Base-by-base conservation (phyloP, 2,888 invertebrate genomes). In the Gastracanthus pulcherrimus region DNA sequence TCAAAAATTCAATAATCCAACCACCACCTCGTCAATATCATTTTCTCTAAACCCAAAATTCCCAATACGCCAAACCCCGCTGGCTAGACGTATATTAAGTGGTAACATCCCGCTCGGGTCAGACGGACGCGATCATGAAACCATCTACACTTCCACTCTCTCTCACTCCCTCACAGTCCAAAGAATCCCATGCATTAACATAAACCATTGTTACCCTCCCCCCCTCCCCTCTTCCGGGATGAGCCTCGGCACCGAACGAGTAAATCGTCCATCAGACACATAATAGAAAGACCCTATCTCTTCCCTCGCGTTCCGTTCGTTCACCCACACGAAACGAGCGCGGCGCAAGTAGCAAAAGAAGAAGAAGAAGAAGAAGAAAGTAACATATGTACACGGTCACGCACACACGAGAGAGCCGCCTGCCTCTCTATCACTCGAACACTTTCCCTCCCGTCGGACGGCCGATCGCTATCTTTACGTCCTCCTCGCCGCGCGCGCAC, bases 131-230 rank as follows among this genome's bases (percentile, higher is more conserved):
- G 1, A 11, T 11, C 11, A 58, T 13, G 23, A 0, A 19, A n/a
- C 3, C 9, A 23, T 9, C 19, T 3, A 7, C 1, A 29, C 26
- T 26, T 11, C 4, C 16, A 9, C 31, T 31, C 13, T 51, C 51
- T n/a, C n/a, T n/a, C n/a, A n/a, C n/a, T n/a, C n/a, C n/a, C n/a
- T n/a, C n/a, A n/a, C n/a, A n/a, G n/a, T n/a, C 7, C 19, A 11
- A 64, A 66, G 26, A 66, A 66, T 70, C 23, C 51, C 13, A 34
- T 70, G 58, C 36, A 71, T 71, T 74, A 64, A 45, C 23, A 74
- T 48, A 48, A 62, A 64, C 45, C 41, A 62, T 64, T 58, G 71
- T 71, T 71, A 38, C 5, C 26, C 23, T 13, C 11, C 26, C 26
- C 36, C 38, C 51, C 5, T 16, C 23, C 26, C 11, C 26, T 55